Percentiles rank a stretch among this genome's conserved stretches.
phyloP scores from a whole-genome alignment of 1,140 invertebrate species.

The Antheraea pernyi region DNA sequence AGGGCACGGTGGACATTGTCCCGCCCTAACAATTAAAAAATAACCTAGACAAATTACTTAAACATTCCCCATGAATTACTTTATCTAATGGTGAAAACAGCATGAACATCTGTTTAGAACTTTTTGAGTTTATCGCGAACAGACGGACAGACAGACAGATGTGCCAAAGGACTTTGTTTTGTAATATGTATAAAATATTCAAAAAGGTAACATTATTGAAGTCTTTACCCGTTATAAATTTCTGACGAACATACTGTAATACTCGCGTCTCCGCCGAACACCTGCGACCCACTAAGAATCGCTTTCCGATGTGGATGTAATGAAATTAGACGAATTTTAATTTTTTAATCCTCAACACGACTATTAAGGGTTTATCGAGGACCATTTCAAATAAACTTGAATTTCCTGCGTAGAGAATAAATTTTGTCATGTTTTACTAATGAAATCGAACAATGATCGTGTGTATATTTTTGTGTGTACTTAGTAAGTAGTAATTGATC shows the following conservation, averaged over 20 bases:
- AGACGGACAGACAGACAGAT: too few species aligned
- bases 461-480: too few species aligned
- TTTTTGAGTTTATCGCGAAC: too few species aligned
- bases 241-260: neutral
- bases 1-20: too few species aligned
- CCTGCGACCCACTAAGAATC: conserved; percentile 17
- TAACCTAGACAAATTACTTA: too few species aligned
- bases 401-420: neutral
- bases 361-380: neutral
- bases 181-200: neutral
- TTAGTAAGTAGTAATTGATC: too few species aligned
- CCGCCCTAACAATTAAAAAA: too few species aligned
- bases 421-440: neutral
- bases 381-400: neutral
- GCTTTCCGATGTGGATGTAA: conserved; percentile 1
- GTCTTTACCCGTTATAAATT: neutral
- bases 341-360: neutral
- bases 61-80: too few species aligned
- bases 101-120: too few species aligned
- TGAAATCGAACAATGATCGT: neutral
- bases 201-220: neutral
- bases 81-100: neutral
- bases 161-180: too few species aligned
- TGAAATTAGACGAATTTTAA: conserved; percentile 25
- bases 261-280: conserved; percentile 8